Percentiles rank a stretch among this genome's conserved stretches.
These are phyloP conservation scores for Anoura caudifer DNA, from an alignment of 2,113 vertebrate genomes.

Conservation along the genomic window DNA sequence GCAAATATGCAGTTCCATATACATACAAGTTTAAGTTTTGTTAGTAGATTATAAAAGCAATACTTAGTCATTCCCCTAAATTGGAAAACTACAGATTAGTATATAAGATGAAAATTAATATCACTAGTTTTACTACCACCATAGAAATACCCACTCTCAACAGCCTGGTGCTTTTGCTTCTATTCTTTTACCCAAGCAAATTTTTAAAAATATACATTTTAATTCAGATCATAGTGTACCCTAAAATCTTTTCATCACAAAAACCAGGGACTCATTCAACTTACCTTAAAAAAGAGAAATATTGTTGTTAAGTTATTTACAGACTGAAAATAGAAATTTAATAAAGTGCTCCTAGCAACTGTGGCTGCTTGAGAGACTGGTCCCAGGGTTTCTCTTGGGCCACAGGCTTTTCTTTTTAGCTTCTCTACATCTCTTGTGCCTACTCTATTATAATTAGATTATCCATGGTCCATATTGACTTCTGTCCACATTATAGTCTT, in stretches of 20 bases:
- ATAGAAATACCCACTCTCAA: neutral
- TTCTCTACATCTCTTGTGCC: neutral
- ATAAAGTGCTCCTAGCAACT: neutral
- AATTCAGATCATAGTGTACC: neutral
- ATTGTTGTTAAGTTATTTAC: neutral
- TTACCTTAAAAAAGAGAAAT: neutral
- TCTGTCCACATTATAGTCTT: neutral
- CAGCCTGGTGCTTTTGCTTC: neutral
- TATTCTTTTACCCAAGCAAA: neutral
- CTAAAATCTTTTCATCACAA: neutral
- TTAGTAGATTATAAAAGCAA: neutral
- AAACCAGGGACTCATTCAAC: neutral
- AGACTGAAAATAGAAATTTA: neutral
- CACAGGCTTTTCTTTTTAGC: neutral
- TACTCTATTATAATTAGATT: neutral
- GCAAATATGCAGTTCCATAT: neutral
- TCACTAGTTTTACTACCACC: neutral
- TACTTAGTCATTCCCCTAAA: neutral
- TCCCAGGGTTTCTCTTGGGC: neutral
- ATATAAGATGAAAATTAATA: neutral
- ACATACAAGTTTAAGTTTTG: neutral
- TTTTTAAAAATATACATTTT: neutral
- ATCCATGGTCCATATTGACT: neutral
- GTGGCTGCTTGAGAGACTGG: neutral
- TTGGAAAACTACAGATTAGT: neutral